phyloP scores from a whole-genome alignment of 2,113 vertebrate species.

The Donacobius atricapilla region DNA sequence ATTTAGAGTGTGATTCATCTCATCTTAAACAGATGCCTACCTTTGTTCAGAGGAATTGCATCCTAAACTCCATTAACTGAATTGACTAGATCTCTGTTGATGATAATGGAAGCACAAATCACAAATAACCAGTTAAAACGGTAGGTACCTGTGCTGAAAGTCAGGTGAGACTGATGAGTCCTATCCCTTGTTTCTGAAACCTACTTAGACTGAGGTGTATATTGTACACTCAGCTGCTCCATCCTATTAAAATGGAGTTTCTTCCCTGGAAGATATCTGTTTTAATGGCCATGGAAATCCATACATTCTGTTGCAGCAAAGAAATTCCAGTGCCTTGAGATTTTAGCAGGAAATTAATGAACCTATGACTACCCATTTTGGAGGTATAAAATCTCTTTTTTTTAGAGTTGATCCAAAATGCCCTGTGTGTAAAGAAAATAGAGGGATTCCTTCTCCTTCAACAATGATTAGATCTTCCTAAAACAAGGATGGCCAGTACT shows the following conservation, averaged over 20 bases:
- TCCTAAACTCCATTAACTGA: not conserved
- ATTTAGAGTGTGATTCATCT: conserved; percentile 7
- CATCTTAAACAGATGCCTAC: not conserved
- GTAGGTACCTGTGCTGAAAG: not conserved
- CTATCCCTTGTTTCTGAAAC: not conserved
- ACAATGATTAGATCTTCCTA: not conserved
- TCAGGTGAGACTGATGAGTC: not conserved
- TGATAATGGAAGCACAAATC: not conserved
- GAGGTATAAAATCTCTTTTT: not conserved
- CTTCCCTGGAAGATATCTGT: not conserved
- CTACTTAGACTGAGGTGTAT: not conserved
- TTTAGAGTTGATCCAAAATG: not conserved
- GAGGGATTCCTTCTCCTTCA: not conserved
- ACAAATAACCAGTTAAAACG: not conserved
- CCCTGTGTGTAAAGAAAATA: not conserved
- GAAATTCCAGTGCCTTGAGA: not conserved
- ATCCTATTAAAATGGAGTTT: not conserved
- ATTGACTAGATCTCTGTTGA: not conserved
- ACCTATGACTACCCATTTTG: not conserved
- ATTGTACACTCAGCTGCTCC: not conserved
- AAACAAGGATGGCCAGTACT: not conserved
- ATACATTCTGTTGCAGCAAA: not conserved
- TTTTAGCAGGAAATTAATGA: not conserved
- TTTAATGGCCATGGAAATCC: not conserved
- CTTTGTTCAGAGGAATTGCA: not conserved